Base-by-base conservation (phyloP, 2,888 invertebrate genomes). In the Lepidochitona cinerea region DNA sequence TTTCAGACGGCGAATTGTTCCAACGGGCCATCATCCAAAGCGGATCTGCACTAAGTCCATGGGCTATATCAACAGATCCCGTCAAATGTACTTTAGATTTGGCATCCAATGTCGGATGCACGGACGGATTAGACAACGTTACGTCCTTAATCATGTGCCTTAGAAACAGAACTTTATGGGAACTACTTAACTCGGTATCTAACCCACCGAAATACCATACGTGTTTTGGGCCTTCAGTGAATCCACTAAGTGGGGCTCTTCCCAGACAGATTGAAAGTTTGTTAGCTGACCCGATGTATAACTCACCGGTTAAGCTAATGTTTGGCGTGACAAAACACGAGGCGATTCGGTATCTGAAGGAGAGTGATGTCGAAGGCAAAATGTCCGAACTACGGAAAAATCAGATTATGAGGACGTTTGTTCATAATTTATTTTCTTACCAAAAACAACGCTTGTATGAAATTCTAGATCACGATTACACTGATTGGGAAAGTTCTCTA, bases 381-480 rank as follows among this genome's bases (percentile, higher is more conserved):
- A 96, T 99, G 82, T 96, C 97, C 88, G 95, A 96, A 0, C 96
- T 96, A 88, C 93, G 97, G 76, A 93, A 97, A 81, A 96, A 97
- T 73, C 96, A 96, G 91, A 96, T 98, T 78, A 93, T 97, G 76
- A 94, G 96, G 83, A 95, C 96, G 53, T 89, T 86, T 73, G 97
- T 98, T 71, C 93, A 97, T 76, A 98, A 98, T 91, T 95, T 97
- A 37, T 99, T 96, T 92, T 95, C 95, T 79, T 97, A 95, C 91
- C 97, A 97, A 91, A 93, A 97, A 77, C 95, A 95, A 26, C 97
- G 97, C 92, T 97, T 98, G 84, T 93, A 96, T 82, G 96, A 97
- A n/a, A 96, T 97, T 59, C 95, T 98, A 81, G 95, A 96, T 84
- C 97, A 97, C 91, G 97, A 98, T 89, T 98, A 98, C 91, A 97